Base-by-base conservation (phyloP, 2,797 vertebrate genomes). In the Odontamblyopus lacepedii region DNA sequence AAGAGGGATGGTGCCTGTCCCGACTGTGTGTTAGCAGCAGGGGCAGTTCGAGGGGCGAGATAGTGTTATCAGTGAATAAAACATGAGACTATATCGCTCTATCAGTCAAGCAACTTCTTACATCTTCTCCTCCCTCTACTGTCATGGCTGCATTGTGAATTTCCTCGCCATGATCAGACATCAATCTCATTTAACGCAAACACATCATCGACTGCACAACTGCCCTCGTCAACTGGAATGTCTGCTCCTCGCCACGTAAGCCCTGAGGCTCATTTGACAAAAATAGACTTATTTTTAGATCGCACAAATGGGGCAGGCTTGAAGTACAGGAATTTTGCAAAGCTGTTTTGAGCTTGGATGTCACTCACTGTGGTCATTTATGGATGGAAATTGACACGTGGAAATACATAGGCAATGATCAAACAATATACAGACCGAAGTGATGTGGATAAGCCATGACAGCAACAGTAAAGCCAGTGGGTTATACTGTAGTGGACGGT, bases 61-160 rank as follows among this genome's bases (percentile, higher is more conserved):
- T 84, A 88, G 85, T 77, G 83, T 87, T 87, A 84, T 86, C 87
- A 78, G 87, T 92, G 90, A 93, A 93, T 93, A 92, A 93, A 93
- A 93, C 90, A 92, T 92, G 90, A 92, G 86, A 76, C 86, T 84
- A 80, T 87, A 86, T 89, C 89, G 87, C 90, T 91, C 87, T 85
- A 91, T 92, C 91, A 89, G 85, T 91, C 89, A 90, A 79, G 80
- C 79, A 85, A 88, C 89, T 87, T 87, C 83, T 48, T 77, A 70
- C 76, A 60, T 85, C 84, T 78, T 81, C 85, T 79, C 83, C 83
- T 86, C 85, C 82, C 79, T 66, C 57, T 79, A 53, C 65, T 83
- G 88, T 89, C 83, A 82, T 32, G 9, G 73, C 83, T 48, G 5
- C 80, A 85, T 89, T 85, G 84, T 81, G 84, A 88, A 91, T 90